Conservation (phyloP, 1,140 invertebrate genomes). For the Brachionus manjavacas region DNA sequence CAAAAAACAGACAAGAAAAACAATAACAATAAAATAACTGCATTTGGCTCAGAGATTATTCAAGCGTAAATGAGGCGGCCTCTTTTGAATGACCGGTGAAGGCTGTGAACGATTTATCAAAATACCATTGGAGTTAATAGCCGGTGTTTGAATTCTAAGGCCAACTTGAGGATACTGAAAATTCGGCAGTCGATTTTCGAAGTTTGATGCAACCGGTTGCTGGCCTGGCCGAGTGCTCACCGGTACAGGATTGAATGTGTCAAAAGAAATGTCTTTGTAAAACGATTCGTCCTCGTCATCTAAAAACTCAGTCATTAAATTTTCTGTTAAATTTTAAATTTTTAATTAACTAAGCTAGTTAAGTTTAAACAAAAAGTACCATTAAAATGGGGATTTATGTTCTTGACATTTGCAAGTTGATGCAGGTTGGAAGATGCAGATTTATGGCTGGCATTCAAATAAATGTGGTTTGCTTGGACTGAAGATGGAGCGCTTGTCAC, state of each 20-base stretch:
- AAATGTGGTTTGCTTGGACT: neutral
- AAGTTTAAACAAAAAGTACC: conserved; percentile 21
- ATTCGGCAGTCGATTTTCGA: neutral
- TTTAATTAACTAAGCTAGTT: neutral
- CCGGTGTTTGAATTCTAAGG: neutral
- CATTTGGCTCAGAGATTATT: conserved; percentile 1
- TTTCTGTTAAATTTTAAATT: neutral
- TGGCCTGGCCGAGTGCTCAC: neutral
- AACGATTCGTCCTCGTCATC: conserved; percentile 30
- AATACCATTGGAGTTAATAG: neutral
- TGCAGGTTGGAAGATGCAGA: neutral
- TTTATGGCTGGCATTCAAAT: conserved; percentile 14
- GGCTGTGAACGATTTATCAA: neutral
- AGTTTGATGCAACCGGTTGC: neutral
- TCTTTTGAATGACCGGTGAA: neutral
- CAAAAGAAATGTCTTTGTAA: conserved; percentile 27
- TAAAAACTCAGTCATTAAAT: conserved; percentile 32
- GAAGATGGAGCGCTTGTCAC: conserved; percentile 9
- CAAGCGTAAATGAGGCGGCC: conserved; percentile 14
- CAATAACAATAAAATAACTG: neutral
- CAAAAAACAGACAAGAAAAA: neutral
- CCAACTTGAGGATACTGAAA: neutral
- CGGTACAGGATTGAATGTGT: neutral
- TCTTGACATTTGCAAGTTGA: neutral
- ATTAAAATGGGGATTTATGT: neutral